These are phyloP conservation scores for Cyphomyrus plagiostoma DNA, from an alignment of 2,113 vertebrate species.

Conservation along the genomic window DNA sequence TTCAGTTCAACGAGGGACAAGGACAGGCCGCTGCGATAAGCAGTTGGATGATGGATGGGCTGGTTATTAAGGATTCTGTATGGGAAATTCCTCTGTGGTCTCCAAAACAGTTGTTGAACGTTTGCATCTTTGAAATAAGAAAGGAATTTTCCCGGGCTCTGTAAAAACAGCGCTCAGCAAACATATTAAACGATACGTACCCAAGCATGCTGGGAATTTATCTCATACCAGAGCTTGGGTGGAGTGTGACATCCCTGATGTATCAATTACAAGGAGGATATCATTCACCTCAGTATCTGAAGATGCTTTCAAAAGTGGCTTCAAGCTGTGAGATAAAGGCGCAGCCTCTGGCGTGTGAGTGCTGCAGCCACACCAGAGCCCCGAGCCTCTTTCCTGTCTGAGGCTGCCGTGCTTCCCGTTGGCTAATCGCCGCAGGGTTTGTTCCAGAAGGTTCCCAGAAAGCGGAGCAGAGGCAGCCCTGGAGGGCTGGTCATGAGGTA, in stretches of 20 bases:
- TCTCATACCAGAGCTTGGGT: conserved; percentile 1
- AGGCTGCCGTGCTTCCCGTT: not conserved
- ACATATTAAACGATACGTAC: not conserved
- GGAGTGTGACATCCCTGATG: not conserved
- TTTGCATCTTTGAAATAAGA: not conserved
- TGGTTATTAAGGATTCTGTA: not conserved
- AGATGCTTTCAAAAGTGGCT: not conserved
- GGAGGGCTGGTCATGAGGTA: conserved; percentile 39
- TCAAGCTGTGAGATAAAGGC: not conserved
- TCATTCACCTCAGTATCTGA: not conserved
- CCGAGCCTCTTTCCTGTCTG: not conserved
- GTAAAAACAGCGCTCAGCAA: not conserved
- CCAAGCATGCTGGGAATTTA: not conserved
- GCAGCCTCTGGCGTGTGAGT: too few species aligned
- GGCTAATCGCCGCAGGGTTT: conserved; percentile 50
- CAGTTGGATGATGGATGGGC: not conserved
- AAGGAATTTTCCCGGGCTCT: not conserved
- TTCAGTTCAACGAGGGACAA: not conserved
- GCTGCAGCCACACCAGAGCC: not conserved
- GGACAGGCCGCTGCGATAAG: not conserved
- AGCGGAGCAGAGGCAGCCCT: conserved; percentile 31
- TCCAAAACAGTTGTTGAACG: not conserved
- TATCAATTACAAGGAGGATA: not conserved
- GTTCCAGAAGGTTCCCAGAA: conserved; percentile 25
- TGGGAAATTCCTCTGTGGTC: not conserved